These are phyloP conservation scores for Lasioglossum calceatum DNA, from an alignment of 2,888 invertebrate genomes.

Conservation along the genomic window DNA sequence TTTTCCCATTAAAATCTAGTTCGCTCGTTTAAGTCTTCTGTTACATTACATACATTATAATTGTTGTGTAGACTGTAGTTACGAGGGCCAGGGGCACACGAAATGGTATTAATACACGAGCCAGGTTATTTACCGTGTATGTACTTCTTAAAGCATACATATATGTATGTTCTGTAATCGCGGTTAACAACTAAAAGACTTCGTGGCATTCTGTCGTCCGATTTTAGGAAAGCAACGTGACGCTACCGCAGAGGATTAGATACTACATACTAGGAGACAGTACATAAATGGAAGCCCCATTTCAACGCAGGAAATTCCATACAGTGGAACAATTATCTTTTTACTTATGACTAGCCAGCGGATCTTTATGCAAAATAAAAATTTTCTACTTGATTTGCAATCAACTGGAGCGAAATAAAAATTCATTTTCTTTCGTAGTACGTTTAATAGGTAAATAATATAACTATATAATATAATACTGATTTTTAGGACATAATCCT, in stretches of 20 bases:
- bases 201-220: constrained; percentile 17
- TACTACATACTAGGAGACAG: constrained; percentile 5
- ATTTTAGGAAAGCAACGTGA: constrained; percentile 39
- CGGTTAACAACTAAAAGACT: constrained; percentile 27
- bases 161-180: constrained; percentile 32
- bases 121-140: constrained; percentile 6
- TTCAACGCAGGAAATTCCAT: neutral
- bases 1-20: neutral
- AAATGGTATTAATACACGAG: neutral
- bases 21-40: neutral
- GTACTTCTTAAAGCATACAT: neutral
- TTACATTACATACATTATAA: neutral
- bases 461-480: neutral
- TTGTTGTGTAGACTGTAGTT: constrained; percentile 8
- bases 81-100: neutral
- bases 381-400: no score
- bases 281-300: neutral
- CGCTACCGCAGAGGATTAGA: constrained; percentile 46
- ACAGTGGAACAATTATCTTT: neutral
- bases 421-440: no score
- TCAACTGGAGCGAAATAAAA: no score
- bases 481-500: neutral
- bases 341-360: neutral
- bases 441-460: neutral
- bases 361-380: no score